Base-by-base conservation (phyloP, 2,888 invertebrate genomes). In the Dendrolimus pini region DNA sequence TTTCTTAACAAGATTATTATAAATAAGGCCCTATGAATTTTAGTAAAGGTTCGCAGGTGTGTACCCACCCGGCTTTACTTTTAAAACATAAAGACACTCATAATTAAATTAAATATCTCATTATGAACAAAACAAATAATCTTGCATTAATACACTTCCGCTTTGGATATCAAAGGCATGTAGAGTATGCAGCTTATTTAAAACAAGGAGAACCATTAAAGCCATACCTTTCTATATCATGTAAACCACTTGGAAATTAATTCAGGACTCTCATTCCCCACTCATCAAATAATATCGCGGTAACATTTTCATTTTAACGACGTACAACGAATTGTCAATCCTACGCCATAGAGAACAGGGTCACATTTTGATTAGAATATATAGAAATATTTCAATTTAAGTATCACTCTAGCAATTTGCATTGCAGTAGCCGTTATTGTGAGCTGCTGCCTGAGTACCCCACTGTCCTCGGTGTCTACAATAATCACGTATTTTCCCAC, bases 201-300 rank as follows among this genome's bases (percentile, higher is more conserved):
- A 80, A 81, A 82, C 78, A 82, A 82, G 79, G 70, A 77, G 74
- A 70, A 61, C 75, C 76, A 78, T 84, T 83, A 84, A 82, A 77
- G 80, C 77, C 78, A 78, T 78, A 47, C 47, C 47, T 10, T 74
- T 75, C 80, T 75, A 76, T 80, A 78, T 74, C 79, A 71, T 76
- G 82, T 77, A 78, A 80, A 81, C 78, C 80, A 80, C 77, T 83
- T 83, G 83, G 80, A 87, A 87, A 86, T 85, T 80, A 83, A 86
- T 86, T 85, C 84, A 82, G 78, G 77, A 80, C 80, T 81, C 82
- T 81, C 82, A 74, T 80, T 78, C 76, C 75, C 71, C 69, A 74
- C 82, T 82, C 79, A 73, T 83, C 82, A 82, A 83, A 82, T 83
- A 76, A 82, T 80, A 80, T 79, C 70, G 69, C 61, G 68, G 73